Evolutionary conservation across 2,888 invertebrate genomes (phyloP), one percentile per base, ranked within the genome.

Genomic region (Tridacna gigas): DNA sequence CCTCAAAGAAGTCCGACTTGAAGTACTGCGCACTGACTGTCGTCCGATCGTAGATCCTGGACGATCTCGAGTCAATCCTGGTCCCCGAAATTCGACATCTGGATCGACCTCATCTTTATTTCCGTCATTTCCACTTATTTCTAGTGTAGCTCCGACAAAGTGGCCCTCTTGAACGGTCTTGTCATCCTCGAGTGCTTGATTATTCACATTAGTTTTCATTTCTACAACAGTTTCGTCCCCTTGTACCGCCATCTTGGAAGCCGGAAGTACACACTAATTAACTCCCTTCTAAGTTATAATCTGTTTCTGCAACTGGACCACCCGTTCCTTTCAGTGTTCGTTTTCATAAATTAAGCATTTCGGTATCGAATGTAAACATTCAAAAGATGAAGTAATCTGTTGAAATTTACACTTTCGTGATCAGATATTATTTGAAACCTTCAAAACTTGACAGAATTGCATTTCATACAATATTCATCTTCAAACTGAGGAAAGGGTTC

Each of bases 41-140:
- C 92, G 85, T 67, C 91, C 91, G 67, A 90, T 90, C 0, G 90
- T 89, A 60, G 91, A 91, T 37, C 92, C 92, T 11, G 92, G 92
- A 0, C 92, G 90, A 69, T 90, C 89, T 25, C 89, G 76, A 74
- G 87, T 88, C 25, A 89, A 81, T 18, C 86, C 86, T 20, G 82
- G 78, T 13, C 84, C 88, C 11, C 84, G 78, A 69, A 89, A 88
- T 15, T 88, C 89, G 0, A 89, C 89, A 22, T 88, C 89, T 7
- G 89, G 78, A 0, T 78, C 76, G 25, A 83, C 82, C 13, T 73
- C 79, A 13, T 77, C 80, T 51, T 79, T 71, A 20, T 81, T 60
- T 25, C 22, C 80, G 4, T 80, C 81, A 2, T 82, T 86, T 26
- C 84, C 90, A 65, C 80, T 87, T 69, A 92, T 90, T 74, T 92